Evolutionary conservation across 2,113 vertebrate species (phyloP), one percentile per base, ranked within the genome.

Genomic region (Myocastor coypus): DNA sequence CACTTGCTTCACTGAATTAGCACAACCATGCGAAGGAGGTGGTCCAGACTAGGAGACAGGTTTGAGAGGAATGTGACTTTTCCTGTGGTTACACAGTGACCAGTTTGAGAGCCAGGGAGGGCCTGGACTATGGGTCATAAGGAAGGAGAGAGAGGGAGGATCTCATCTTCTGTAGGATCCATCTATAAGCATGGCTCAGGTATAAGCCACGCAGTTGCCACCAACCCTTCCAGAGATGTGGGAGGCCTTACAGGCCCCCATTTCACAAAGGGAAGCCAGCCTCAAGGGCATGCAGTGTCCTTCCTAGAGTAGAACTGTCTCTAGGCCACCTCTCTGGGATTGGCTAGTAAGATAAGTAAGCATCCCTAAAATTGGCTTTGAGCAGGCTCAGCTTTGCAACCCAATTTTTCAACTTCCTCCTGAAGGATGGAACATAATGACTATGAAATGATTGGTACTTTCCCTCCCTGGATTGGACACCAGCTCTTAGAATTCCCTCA

Each of bases 401-500:
- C 28, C 3, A 14, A 12, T 89, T 92, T 94, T 85, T 86, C 6
- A 5, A 8, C 89, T 63, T 32, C 42, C 57, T 95, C 84, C 75
- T 71, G 46, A 37, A 78, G 87, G 84, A 92, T 37, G 73, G 96
- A 87, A 26, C 77, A 2, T 37, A 94, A 73, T 0, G 3, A 57
- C 13, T 37, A 0, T 0, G 4, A 69, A 46, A 3, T 16, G 92
- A 63, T 10, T 37, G n/a, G 40, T 96, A 57, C 63, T 52, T 81
- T 92, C 80, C 63, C 46, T 92, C 42, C 66, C 89, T 52, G 4
- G 7, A 42, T 86, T 68, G 94, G 96, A 90, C 81, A 96, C 95
- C 4, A 0, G 50, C 82, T 95, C 87, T 77, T 40, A 85, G 96
- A 75, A 97, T 89, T 89, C 82, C 95, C 96, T 3, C 3, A 94